These are phyloP conservation scores for Chloromyia formosa DNA, from an alignment of 2,888 invertebrate species.

Conservation along the genomic window DNA sequence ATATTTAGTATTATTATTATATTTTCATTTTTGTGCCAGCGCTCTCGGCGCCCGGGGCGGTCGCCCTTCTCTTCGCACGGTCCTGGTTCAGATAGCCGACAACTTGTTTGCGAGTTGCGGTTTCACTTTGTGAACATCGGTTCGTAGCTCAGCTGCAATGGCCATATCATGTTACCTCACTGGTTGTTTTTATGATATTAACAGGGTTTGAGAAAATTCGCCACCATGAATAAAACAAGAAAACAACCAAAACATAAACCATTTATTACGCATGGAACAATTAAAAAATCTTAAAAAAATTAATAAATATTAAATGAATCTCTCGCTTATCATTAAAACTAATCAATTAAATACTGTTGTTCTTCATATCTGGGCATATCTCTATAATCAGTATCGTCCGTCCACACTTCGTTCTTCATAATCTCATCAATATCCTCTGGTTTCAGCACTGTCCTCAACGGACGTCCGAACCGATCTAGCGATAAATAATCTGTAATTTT, in stretches of 20 bases:
- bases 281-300: slow-evolving; percentile 8
- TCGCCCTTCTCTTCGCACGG: too few species aligned
- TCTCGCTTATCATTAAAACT: background rate
- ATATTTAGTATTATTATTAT: too few species aligned
- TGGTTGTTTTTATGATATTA: too few species aligned
- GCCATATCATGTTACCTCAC: too few species aligned
- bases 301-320: background rate
- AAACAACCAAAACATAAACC: slow-evolving; percentile 12
- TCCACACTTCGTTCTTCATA: slow-evolving; percentile 67
- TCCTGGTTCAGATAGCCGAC: too few species aligned
- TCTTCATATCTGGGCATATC: slow-evolving; percentile 64
- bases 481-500: slow-evolving; percentile 71
- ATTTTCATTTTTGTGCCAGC: too few species aligned
- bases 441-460: slow-evolving; percentile 69
- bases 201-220: too few species aligned
- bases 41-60: too few species aligned
- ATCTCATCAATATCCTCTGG: slow-evolving; percentile 63
- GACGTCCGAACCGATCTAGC: slow-evolving; percentile 69
- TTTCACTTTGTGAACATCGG: too few species aligned
- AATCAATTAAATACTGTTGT: slow-evolving; percentile 31
- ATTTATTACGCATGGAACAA: background rate
- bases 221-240: too few species aligned
- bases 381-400: slow-evolving; percentile 71
- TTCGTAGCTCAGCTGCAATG: too few species aligned
- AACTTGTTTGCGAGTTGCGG: too few species aligned